Evolutionary conservation across 2,113 vertebrate species (phyloP).

Genomic region (Anoura caudifer): DNA sequence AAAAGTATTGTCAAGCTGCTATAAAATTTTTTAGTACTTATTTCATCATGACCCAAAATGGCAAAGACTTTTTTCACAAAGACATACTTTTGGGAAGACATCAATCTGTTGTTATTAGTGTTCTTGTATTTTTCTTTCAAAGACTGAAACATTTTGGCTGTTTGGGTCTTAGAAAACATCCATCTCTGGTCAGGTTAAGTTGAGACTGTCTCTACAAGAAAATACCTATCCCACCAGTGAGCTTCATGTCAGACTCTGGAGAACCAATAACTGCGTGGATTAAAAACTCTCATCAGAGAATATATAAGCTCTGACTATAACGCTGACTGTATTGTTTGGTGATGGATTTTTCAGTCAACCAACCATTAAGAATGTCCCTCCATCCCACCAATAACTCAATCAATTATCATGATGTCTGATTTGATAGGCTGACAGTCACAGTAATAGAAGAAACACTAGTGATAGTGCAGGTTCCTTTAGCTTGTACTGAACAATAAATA

Average conservation of each 20-base stretch:
- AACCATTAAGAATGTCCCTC: slow-evolving; percentile 36
- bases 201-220: neutral
- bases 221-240: slow-evolving; percentile 25
- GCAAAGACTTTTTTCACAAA: slow-evolving; percentile 38
- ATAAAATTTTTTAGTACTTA: neutral
- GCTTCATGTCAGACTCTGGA: slow-evolving; percentile 19
- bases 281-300: slow-evolving; percentile 24
- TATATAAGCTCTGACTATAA: slow-evolving; percentile 6
- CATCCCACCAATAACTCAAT: slow-evolving; percentile 33
- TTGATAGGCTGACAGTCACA: slow-evolving; percentile 50
- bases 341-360: slow-evolving; percentile 55
- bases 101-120: neutral
- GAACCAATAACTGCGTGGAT: slow-evolving; percentile 22
- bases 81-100: neutral
- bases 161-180: slow-evolving; percentile 5
- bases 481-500: slow-evolving; percentile 48
- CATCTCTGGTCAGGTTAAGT: neutral
- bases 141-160: neutral
- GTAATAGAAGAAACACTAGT: slow-evolving; percentile 37
- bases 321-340: slow-evolving; percentile 41
- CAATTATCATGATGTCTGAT: slow-evolving; percentile 57
- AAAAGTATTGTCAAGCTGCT: neutral
- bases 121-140: slow-evolving; percentile 47
- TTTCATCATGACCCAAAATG: neutral
- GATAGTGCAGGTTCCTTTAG: slow-evolving; percentile 28